Conservation (phyloP, 2,113 vertebrate species). For the Alligator mississippiensis region DNA sequence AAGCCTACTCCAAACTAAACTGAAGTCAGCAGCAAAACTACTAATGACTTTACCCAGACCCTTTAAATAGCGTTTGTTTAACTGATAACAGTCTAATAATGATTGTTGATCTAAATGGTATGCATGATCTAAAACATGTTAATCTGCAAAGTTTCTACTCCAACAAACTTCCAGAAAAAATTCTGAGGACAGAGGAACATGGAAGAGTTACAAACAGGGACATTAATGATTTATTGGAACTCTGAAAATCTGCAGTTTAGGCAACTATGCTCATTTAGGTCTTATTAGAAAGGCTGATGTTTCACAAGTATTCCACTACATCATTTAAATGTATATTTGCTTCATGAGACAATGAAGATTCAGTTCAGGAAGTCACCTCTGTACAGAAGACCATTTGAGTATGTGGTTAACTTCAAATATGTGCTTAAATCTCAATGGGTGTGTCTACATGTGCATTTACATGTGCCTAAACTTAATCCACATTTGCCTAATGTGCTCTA, state of each 20-base stretch:
- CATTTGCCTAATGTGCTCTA: too few relatives aligned
- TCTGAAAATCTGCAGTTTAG: neutral
- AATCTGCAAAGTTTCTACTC: neutral
- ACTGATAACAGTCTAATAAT: neutral
- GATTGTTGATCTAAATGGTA: neutral
- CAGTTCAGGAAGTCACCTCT: neutral
- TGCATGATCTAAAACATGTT: neutral
- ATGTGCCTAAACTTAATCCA: neutral
- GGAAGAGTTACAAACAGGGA: neutral
- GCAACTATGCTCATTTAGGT: neutral
- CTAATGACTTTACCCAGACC: neutral
- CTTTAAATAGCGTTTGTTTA: neutral
- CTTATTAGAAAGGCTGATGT: neutral
- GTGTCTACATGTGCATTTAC: neutral
- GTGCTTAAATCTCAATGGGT: neutral
- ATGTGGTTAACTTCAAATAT: neutral
- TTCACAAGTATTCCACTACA: neutral
- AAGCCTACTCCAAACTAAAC: neutral
- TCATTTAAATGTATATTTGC: neutral
- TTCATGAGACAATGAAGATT: neutral
- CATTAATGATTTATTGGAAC: neutral
- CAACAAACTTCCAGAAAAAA: neutral
- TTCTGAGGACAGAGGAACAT: neutral
- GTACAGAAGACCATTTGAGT: neutral
- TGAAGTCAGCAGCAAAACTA: neutral